These are phyloP conservation scores for Gobio occitaniae DNA, from an alignment of 2,797 vertebrate genomes.

Conservation along the genomic window DNA sequence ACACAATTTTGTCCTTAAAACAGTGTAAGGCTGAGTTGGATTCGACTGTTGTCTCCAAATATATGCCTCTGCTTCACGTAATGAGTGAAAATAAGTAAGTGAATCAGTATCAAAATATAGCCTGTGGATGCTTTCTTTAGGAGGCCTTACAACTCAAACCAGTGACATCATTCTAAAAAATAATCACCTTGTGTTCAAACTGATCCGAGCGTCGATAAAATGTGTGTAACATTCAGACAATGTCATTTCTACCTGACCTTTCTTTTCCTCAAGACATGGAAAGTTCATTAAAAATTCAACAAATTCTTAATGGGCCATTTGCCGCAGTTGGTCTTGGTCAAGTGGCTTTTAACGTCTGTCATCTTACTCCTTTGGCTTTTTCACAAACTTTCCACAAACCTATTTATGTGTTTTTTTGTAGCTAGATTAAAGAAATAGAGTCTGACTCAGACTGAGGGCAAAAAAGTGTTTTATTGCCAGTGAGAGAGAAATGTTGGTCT, in stretches of 20 bases:
- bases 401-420: slow-evolving; percentile 3
- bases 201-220: not conserved
- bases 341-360: slow-evolving; percentile 38
- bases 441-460: slow-evolving; percentile 21
- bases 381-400: slow-evolving; percentile 32
- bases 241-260: slow-evolving; percentile 9
- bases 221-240: not conserved
- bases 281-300: slow-evolving; percentile 25
- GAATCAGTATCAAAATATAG: slow-evolving; percentile 43
- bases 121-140: not conserved
- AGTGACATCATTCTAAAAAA: not conserved
- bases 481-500: slow-evolving; percentile 19
- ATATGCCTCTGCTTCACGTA: not conserved
- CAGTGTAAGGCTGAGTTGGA: not conserved
- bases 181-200: not conserved
- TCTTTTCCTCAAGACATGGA: slow-evolving; percentile 7
- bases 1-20: not conserved
- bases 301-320: slow-evolving; percentile 37
- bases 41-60: not conserved
- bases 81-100: not conserved
- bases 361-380: slow-evolving; percentile 6
- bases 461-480: not conserved
- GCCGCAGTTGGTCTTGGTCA: slow-evolving; percentile 19
- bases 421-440: slow-evolving; percentile 9
- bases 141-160: not conserved